These are phyloP conservation scores for Morone saxatilis DNA, from an alignment of 2,113 vertebrate species.

Conservation along the genomic window DNA sequence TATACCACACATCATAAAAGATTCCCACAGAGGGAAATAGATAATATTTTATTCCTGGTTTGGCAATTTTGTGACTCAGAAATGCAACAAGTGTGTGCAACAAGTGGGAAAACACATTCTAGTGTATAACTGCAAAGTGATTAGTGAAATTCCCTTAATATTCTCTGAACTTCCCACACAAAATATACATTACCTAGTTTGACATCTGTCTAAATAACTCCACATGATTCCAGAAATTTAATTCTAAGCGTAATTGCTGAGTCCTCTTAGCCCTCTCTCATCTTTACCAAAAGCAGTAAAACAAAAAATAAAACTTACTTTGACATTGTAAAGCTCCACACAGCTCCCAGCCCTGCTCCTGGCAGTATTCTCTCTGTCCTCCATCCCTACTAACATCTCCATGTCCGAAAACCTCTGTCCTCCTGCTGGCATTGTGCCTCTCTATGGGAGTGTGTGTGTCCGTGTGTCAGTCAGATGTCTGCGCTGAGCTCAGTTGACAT, in stretches of 20 bases:
- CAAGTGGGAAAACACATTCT: conserved; percentile 29
- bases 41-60: background rate
- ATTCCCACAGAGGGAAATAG: background rate
- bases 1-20: background rate
- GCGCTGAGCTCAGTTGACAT: conserved; percentile 15
- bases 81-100: conserved; percentile 29
- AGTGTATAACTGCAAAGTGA: background rate
- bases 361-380: conserved; percentile 40
- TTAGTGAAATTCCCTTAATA: conserved; percentile 1
- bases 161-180: background rate
- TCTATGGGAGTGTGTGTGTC: background rate
- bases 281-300: background rate
- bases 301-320: conserved; percentile 48
- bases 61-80: background rate
- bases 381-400: conserved; percentile 65
- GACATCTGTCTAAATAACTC: background rate
- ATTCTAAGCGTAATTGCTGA: background rate
- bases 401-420: conserved; percentile 59
- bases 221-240: no score
- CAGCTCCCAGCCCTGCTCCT: conserved; percentile 77
- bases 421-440: conserved; percentile 50
- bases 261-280: background rate
- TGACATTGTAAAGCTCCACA: conserved; percentile 74
- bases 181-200: background rate
- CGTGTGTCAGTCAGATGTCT: background rate